phyloP scores from a whole-genome alignment of 2,113 vertebrate genomes.

The Sigmodon hispidus region DNA sequence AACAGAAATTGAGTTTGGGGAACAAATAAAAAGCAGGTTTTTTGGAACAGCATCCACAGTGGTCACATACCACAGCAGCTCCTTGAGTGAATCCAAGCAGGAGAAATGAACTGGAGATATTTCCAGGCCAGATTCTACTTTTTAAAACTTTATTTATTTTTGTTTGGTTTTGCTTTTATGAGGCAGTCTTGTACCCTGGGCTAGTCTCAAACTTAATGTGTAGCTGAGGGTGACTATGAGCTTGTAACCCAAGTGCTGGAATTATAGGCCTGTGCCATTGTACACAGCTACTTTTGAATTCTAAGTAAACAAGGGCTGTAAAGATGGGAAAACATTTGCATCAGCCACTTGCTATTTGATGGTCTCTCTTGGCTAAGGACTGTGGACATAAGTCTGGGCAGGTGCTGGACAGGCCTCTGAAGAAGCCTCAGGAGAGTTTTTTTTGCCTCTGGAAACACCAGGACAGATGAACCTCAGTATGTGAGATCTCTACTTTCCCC shows the following conservation, averaged over 20 bases:
- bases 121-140: background rate
- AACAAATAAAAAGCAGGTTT: background rate
- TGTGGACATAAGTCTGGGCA: background rate
- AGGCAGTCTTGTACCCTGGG: background rate
- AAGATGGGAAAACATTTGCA: background rate
- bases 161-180: background rate
- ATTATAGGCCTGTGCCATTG: background rate
- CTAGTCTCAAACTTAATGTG: background rate
- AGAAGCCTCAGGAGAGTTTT: background rate
- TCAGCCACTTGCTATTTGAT: background rate
- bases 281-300: background rate
- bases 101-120: background rate
- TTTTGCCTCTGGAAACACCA: background rate
- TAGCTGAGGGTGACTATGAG: background rate
- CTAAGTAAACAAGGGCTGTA: background rate
- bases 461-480: background rate
- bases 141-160: background rate
- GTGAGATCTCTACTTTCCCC: background rate
- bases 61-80: background rate
- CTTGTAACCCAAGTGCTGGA: no score
- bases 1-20: background rate
- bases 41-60: no score
- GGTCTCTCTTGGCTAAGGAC: background rate
- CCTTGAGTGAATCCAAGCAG: background rate
- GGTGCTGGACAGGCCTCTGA: background rate